Percentiles rank a stretch among this genome's conserved stretches.
Evolutionary conservation across 2,113 vertebrate genomes (phyloP).

Genomic region (Apaloderma vittatum): DNA sequence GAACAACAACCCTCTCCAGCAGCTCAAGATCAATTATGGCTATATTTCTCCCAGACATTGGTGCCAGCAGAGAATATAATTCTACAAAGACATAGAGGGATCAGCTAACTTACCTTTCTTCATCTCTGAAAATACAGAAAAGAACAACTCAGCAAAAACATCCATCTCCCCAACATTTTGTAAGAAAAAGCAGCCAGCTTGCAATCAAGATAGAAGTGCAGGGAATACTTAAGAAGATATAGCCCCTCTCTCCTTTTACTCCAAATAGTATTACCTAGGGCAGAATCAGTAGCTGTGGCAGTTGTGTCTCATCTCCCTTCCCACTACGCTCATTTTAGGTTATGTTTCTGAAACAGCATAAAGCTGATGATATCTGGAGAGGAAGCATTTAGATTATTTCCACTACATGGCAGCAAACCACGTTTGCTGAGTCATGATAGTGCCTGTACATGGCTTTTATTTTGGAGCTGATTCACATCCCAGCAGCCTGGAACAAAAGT

Average conservation of each 20-base stretch:
- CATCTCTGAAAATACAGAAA: not conserved
- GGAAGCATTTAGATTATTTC: not conserved
- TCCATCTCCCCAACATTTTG: accelerated
- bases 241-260: not conserved
- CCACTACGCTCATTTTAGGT: not conserved
- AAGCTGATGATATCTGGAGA: not conserved
- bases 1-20: not conserved
- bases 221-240: not conserved
- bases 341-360: not conserved
- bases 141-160: not conserved
- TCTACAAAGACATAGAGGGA: not conserved
- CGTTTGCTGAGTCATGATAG: not conserved
- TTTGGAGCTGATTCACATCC: not conserved
- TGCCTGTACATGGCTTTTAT: not conserved
- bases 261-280: not conserved
- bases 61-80: not conserved
- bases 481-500: not conserved
- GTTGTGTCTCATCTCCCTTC: not conserved
- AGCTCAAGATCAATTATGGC: not conserved
- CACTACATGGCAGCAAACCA: not conserved
- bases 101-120: not conserved
- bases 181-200: not conserved
- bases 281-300: accelerated
- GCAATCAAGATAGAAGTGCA: not conserved
- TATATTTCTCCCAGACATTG: not conserved